Evolutionary conservation across 1,140 invertebrate genomes (phyloP).

Genomic region (Parasteatoda tepidariorum): DNA sequence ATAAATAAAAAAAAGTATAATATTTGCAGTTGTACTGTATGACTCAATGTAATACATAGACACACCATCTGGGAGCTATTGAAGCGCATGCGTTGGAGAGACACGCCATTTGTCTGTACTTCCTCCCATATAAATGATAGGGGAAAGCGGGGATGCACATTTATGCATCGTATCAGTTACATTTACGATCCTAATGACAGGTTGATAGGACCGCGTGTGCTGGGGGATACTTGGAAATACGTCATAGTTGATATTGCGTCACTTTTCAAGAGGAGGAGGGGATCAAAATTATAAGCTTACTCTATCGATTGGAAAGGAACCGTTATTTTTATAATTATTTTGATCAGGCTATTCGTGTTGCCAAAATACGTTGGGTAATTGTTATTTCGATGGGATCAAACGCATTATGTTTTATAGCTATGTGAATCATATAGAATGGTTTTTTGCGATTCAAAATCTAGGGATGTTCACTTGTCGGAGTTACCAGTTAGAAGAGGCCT

Average conservation of each 20-base stretch:
- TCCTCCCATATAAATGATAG: not conserved
- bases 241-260: not conserved
- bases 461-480: no score
- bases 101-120: not conserved
- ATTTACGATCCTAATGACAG: not conserved
- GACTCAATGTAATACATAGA: not conserved
- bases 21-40: not conserved
- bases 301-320: not conserved
- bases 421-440: no score
- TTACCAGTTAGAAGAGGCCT: no score
- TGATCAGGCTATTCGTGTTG: no score
- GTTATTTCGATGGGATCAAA: no score
- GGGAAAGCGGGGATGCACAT: not conserved
- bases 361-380: no score
- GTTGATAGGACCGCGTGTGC: not conserved
- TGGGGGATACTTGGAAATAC: not conserved
- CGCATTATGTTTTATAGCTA: no score
- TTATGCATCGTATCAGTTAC: not conserved
- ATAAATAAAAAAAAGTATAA: not conserved
- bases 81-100: not conserved
- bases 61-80: not conserved
- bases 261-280: not conserved
- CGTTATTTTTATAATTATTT: not conserved
- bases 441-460: no score
- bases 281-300: not conserved